Evolutionary conservation across 2,113 vertebrate genomes (phyloP).

Genomic region (Bubo scandiacus): DNA sequence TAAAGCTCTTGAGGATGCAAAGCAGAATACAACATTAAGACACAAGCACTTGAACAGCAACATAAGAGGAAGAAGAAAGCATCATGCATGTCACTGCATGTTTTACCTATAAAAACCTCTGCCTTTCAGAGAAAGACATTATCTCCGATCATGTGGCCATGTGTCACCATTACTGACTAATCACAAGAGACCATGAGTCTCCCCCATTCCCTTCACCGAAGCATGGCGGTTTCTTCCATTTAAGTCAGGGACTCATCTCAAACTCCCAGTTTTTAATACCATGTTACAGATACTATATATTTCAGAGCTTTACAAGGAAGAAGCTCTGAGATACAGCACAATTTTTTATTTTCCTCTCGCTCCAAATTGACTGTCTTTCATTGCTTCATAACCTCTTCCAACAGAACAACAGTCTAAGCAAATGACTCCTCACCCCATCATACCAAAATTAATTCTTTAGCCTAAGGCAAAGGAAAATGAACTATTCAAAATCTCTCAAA

Average conservation of each 20-base stretch:
- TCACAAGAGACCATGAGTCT: not conserved
- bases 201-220: not conserved
- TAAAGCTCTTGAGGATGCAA: not conserved
- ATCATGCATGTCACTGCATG: accelerated
- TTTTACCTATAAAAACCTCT: not conserved
- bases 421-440: not conserved
- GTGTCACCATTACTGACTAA: accelerated
- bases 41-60: accelerated
- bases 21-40: not conserved
- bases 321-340: not conserved
- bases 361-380: not conserved
- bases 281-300: not conserved
- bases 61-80: not conserved
- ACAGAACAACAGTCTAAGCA: not conserved
- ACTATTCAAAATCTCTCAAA: not conserved
- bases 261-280: not conserved
- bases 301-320: not conserved
- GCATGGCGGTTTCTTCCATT: not conserved
- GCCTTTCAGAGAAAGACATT: not conserved
- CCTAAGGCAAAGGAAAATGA: not conserved
- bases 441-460: not conserved
- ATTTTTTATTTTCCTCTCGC: not conserved
- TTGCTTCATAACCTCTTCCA: not conserved
- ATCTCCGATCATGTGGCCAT: accelerated
- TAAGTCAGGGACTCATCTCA: not conserved